Evolutionary conservation across 2,888 invertebrate species (phyloP), one percentile per base, ranked within the genome.

Genomic region (Syritta pipiens): DNA sequence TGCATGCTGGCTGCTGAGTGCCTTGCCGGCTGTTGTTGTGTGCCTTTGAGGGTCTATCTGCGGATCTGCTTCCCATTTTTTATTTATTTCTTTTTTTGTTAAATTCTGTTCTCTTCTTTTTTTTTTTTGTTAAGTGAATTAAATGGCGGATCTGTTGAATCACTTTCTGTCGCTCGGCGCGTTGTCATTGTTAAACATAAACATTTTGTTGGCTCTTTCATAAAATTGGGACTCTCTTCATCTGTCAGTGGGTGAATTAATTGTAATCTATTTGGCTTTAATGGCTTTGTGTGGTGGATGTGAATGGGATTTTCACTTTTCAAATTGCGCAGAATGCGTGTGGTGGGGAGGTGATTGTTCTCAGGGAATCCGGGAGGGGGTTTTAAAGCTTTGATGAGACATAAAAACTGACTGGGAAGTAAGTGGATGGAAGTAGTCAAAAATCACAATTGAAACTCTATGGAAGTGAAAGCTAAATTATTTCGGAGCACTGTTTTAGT

Each of bases 71-170:
- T n/a, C n/a, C 42, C 42, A 42, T 19, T 9, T 40, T 7, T 40
- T 9, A 4, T 5, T 22, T 24, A 12, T 20, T 46, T 20, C 24
- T 12, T 12, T 22, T 46, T 24, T 24, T 22, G 5, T 40, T 49
- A 5, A 35, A n/a, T 28, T 42, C 4, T 30, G 9, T 20, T 19
- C 6, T 22, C n/a, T 46, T 22, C 19, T 42, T 48, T 10, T 49
- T 32, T 32, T 40, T 10, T 26, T n/a, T 20, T 44, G 20, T 46
- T 55, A 37, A 72, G 49, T 65, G 65, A 62, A 75, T 68, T 68
- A 55, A 55, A 62, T 49, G 32, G 30, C 32, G 42, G 20, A 32
- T 32, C 32, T 35, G 51, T 9, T 48, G 12, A 48, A 48, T 24
- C 24, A 17, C 7, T 26, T 22, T 26, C 10, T 32, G 32, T n/a